Evolutionary conservation across 1,140 invertebrate genomes (phyloP).

Genomic region (Coenobita brevimanus): DNA sequence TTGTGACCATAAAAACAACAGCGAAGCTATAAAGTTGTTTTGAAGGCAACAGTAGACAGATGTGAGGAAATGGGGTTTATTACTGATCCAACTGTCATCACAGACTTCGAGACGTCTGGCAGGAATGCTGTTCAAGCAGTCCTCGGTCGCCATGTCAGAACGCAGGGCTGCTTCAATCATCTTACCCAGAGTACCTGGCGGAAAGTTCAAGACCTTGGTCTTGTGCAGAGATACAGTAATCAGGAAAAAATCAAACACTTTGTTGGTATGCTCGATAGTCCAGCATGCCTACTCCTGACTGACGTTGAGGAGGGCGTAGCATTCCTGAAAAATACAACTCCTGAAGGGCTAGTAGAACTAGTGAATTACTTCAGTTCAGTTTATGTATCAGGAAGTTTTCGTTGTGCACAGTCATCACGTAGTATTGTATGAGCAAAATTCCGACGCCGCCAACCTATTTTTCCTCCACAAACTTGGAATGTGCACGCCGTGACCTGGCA

Average conservation of each 20-base stretch:
- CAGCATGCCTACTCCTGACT: too few relatives aligned
- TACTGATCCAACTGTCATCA: constrained; percentile 8
- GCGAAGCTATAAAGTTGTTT: constrained; percentile 25
- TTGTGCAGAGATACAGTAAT: constrained; percentile 23
- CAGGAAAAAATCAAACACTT: too few relatives aligned
- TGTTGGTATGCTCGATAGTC: too few relatives aligned
- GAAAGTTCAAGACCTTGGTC: constrained; percentile 8
- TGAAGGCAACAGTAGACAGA: too few relatives aligned
- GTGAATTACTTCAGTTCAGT: constrained; percentile 3
- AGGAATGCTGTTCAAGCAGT: constrained; percentile 9
- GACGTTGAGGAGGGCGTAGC: background rate
- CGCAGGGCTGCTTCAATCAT: too few relatives aligned
- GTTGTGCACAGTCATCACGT: background rate
- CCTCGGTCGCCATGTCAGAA: background rate
- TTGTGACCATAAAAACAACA: constrained; percentile 15
- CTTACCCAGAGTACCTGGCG: too few relatives aligned
- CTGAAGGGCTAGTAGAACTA: background rate
- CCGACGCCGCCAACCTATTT: too few relatives aligned
- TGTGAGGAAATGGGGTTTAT: background rate
- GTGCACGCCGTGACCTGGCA: background rate
- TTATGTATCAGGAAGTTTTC: constrained; percentile 18
- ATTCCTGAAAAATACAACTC: background rate
- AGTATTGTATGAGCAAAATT: background rate
- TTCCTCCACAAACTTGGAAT: too few relatives aligned
- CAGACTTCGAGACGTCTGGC: too few relatives aligned